Conservation (phyloP, 2,113 vertebrate species). For the Charina bottae region DNA sequence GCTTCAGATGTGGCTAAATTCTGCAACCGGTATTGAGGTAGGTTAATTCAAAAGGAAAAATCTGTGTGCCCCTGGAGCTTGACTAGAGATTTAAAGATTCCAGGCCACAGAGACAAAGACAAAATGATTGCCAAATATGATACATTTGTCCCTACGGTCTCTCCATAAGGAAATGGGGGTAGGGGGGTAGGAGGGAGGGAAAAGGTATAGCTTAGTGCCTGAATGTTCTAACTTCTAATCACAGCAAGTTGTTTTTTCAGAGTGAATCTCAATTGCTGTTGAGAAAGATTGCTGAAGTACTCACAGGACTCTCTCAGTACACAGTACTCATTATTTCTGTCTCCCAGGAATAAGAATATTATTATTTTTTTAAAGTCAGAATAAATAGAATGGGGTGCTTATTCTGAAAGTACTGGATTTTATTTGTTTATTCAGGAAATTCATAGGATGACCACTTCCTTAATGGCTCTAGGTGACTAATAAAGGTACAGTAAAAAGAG, state of each 20-base stretch:
- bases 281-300: background rate
- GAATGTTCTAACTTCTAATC: background rate
- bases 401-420: background rate
- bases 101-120: background rate
- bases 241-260: background rate
- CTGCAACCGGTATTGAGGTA: background rate
- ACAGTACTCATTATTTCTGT: background rate
- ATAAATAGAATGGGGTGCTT: background rate
- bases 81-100: background rate
- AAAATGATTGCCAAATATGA: background rate
- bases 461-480: background rate
- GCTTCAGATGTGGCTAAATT: background rate
- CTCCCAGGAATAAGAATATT: background rate
- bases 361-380: too few relatives aligned
- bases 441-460: background rate
- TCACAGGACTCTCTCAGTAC: background rate
- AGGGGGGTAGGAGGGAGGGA: background rate
- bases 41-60: background rate
- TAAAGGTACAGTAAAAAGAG: background rate
- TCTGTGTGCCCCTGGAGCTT: background rate
- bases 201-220: background rate
- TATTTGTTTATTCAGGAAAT: background rate
- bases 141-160: background rate
- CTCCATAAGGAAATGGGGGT: background rate
- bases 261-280: background rate